Evolutionary conservation across 2,797 vertebrate species (phyloP).

Genomic region (Otus scops): DNA sequence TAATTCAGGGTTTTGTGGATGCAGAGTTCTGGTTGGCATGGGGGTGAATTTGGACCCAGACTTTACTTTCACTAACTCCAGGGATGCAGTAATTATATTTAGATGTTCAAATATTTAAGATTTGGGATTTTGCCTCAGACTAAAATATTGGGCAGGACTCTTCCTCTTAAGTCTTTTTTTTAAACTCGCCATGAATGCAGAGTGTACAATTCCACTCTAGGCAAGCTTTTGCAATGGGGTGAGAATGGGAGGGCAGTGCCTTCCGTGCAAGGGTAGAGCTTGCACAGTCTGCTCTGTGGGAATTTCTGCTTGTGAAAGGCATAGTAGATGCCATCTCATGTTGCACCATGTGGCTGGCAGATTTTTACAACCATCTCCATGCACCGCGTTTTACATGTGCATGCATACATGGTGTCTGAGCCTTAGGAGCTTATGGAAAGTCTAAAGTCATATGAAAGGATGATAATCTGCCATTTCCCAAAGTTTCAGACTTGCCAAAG

Average conservation of each 20-base stretch:
- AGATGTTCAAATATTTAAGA: neutral
- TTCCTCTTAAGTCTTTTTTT: neutral
- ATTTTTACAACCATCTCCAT: neutral
- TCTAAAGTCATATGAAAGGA: neutral
- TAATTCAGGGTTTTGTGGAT: neutral
- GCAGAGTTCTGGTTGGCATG: neutral
- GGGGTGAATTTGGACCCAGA: neutral
- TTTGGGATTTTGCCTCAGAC: neutral
- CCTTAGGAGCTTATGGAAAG: neutral
- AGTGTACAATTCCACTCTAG: neutral
- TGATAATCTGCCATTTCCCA: neutral
- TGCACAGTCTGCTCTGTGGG: neutral
- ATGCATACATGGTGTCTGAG: neutral
- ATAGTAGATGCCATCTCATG: neutral
- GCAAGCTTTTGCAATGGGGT: neutral
- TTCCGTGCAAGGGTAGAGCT: neutral
- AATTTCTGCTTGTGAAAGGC: neutral
- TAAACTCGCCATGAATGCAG: neutral
- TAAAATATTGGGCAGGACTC: neutral
- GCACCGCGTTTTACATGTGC: neutral
- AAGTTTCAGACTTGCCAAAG: neutral
- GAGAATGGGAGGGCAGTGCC: neutral
- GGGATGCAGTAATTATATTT: neutral
- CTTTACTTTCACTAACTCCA: neutral
- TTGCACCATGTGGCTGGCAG: neutral